phyloP scores from a whole-genome alignment of 1,140 invertebrate genomes.

The Heliothis subflexa region DNA sequence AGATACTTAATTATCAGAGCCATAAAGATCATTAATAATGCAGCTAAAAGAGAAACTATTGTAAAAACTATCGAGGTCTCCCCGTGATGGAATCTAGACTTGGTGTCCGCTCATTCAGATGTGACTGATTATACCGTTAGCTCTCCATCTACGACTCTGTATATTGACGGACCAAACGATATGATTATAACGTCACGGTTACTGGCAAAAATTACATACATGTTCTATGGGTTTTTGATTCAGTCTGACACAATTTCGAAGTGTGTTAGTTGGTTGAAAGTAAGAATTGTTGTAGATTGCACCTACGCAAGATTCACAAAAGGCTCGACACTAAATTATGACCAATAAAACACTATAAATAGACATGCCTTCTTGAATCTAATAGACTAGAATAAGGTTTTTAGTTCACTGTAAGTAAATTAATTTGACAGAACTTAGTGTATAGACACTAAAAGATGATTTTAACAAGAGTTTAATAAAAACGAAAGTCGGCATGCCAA shows the following conservation, averaged over 20 bases:
- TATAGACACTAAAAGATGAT: neutral
- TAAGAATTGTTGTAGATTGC: neutral
- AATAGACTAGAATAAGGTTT: neutral
- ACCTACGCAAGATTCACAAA: no score
- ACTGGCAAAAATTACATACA: constrained; percentile 40
- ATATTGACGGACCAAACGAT: constrained; percentile 37
- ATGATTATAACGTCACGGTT: constrained; percentile 40
- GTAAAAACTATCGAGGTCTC: constrained; percentile 59
- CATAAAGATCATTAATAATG: constrained; percentile 46
- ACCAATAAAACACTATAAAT: no score
- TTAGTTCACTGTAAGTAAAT: neutral
- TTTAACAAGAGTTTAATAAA: constrained; percentile 2
- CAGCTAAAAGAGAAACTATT: constrained; percentile 62
- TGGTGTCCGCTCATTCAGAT: constrained; percentile 56
- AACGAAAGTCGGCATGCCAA: constrained; percentile 9
- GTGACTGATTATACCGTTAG: constrained; percentile 56
- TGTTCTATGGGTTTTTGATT: constrained; percentile 9
- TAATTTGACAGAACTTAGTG: neutral
- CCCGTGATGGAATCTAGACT: constrained; percentile 57
- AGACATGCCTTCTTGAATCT: no score
- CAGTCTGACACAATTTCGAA: constrained; percentile 14
- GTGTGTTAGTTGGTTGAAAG: neutral
- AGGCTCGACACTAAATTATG: no score
- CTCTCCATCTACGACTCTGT: constrained; percentile 47
- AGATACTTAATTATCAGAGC: constrained; percentile 30